Evolutionary conservation across 1,140 invertebrate genomes (phyloP).

Genomic region (Phthorimaea operculella): DNA sequence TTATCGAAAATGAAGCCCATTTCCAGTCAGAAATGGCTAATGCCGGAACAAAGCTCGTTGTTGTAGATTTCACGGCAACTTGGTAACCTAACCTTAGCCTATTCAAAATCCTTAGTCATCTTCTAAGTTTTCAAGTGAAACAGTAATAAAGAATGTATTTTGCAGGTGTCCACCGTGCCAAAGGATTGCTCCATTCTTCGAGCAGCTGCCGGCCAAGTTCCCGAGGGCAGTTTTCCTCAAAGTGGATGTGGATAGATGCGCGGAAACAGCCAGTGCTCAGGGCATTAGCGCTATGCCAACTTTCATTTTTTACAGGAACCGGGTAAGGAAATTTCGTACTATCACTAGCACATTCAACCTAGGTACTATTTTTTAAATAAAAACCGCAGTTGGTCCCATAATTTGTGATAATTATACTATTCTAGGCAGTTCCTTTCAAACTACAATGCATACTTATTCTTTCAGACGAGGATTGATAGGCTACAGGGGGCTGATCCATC

Average conservation of each 20-base stretch:
- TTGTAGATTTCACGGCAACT: constrained; percentile 93
- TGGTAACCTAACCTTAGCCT: constrained; percentile 76
- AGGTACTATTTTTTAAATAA: no score
- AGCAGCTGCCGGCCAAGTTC: constrained; percentile 86
- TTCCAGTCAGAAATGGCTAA: constrained; percentile 84
- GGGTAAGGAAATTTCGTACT: constrained; percentile 51
- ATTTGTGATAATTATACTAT: no score
- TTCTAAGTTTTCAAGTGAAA: constrained; percentile 14
- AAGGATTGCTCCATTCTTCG: constrained; percentile 90
- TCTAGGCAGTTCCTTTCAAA: no score
- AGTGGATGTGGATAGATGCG: constrained; percentile 92
- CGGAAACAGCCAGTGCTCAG: constrained; percentile 84
- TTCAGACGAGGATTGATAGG: constrained; percentile 80
- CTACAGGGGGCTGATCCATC: constrained; percentile 87
- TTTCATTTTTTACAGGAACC: constrained; percentile 95
- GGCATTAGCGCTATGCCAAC: constrained; percentile 97
- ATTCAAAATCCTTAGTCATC: constrained; percentile 38
- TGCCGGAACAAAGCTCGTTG: constrained; percentile 88
- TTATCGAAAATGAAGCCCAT: constrained; percentile 77
- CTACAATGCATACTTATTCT: constrained; percentile 8
- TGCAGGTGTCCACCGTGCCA: constrained; percentile 94
- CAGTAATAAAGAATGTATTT: constrained; percentile 17
- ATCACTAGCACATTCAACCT: no score
- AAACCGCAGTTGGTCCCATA: no score
- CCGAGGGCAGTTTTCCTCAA: constrained; percentile 92